Conservation (phyloP, 2,797 vertebrate species). For the Thalassophryne amazonica region DNA sequence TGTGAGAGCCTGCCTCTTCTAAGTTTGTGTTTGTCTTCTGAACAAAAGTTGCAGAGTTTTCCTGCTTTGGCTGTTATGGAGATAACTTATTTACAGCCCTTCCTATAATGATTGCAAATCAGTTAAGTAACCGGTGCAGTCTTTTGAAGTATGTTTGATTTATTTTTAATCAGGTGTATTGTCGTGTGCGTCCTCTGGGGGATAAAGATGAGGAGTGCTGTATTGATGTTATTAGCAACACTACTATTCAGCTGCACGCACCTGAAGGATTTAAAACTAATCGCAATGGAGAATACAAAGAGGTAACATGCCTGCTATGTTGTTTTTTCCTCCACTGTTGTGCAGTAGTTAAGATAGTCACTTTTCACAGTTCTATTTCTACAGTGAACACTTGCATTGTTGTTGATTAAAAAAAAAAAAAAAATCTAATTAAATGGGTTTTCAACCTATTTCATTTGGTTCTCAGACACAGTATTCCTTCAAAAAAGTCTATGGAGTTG, state of each 20-base stretch:
- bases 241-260: slow-evolving; percentile 89
- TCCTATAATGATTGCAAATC: too few species aligned
- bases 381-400: too few species aligned
- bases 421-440: too few species aligned
- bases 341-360: too few species aligned
- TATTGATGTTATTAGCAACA: slow-evolving; percentile 89
- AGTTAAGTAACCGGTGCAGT: neutral
- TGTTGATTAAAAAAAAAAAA: too few species aligned
- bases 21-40: too few species aligned
- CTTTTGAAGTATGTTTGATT: neutral
- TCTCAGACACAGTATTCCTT: slow-evolving; percentile 92
- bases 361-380: too few species aligned
- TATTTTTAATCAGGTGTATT: slow-evolving; percentile 83
- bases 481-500: slow-evolving; percentile 90
- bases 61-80: too few species aligned
- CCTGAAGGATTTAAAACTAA: slow-evolving; percentile 87
- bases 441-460: neutral
- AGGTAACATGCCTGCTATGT: slow-evolving; percentile 77
- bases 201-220: slow-evolving; percentile 83
- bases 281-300: slow-evolving; percentile 92
- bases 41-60: too few species aligned
- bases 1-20: too few species aligned
- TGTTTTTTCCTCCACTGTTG: neutral
- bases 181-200: slow-evolving; percentile 87
- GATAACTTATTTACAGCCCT: too few species aligned